These are phyloP conservation scores for Xyliphius kryptos DNA, from an alignment of 2,113 vertebrate species.

Conservation along the genomic window DNA sequence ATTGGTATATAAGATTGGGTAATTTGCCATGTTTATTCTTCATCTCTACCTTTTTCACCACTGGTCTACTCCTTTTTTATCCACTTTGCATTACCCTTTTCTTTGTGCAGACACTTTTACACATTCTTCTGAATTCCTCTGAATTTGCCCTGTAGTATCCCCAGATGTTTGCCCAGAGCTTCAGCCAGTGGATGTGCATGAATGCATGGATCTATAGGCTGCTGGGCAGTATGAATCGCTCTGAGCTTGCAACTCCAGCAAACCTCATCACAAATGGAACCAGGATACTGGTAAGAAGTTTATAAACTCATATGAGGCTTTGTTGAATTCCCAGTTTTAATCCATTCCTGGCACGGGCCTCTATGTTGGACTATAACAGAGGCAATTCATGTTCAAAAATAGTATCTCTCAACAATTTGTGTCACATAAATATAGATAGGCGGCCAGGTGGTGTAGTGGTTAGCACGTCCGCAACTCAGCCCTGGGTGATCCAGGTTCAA, in stretches of 20 bases:
- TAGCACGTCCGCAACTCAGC: too few relatives aligned
- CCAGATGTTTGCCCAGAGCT: conserved; percentile 77
- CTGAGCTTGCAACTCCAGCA: conserved; percentile 49
- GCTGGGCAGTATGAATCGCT: conserved; percentile 56
- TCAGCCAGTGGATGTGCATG: conserved; percentile 79
- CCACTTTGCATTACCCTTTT: neutral
- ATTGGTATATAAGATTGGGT: neutral
- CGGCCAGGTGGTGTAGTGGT: too few relatives aligned
- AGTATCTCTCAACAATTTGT: too few relatives aligned
- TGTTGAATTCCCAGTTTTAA: neutral
- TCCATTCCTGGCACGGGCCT: too few relatives aligned
- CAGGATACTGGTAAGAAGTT: conserved; percentile 70
- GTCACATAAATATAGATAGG: too few relatives aligned
- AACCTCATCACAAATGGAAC: conserved; percentile 64
- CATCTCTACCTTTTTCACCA: neutral
- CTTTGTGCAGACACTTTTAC: neutral
- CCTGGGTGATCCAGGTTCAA: too few relatives aligned
- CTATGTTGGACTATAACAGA: too few relatives aligned
- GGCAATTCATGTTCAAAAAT: too few relatives aligned
- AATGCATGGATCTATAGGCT: conserved; percentile 76
- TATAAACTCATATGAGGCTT: conserved; percentile 1
- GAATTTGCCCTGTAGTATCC: conserved; percentile 61
- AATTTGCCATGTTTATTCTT: neutral
- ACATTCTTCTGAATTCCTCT: neutral
- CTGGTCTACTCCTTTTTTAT: neutral